phyloP scores from a whole-genome alignment of 2,888 invertebrate genomes.

The Erebia ligea region DNA sequence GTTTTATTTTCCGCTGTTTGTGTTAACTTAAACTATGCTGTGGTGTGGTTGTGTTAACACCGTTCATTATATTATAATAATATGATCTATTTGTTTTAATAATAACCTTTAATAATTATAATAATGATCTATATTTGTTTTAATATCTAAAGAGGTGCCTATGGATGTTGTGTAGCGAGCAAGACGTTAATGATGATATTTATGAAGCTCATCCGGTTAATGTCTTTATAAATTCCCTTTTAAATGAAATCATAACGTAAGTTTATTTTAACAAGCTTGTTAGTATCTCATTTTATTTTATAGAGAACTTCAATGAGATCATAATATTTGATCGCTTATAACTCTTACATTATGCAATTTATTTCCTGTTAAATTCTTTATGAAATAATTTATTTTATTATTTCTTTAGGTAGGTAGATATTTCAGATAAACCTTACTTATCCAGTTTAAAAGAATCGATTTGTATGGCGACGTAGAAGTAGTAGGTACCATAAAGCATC shows the following conservation, averaged over 20 bases:
- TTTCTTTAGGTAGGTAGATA: too few relatives aligned
- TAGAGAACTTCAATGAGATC: background rate
- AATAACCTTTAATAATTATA: too few relatives aligned
- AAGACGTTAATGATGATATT: slow-evolving; percentile 43
- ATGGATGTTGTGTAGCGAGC: slow-evolving; percentile 34
- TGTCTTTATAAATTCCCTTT: slow-evolving; percentile 38
- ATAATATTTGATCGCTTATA: background rate
- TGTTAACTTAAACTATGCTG: too few relatives aligned
- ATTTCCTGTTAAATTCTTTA: background rate
- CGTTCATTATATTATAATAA: slow-evolving; percentile 12
- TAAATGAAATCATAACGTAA: slow-evolving; percentile 26
- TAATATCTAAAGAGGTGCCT: slow-evolving; percentile 31
- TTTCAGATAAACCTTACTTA: too few relatives aligned
- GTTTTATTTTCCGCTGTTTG: too few relatives aligned
- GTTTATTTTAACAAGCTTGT: slow-evolving; percentile 29
- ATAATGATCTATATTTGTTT: background rate
- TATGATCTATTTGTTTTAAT: too few relatives aligned
- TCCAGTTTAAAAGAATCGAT: too few relatives aligned
- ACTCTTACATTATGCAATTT: background rate
- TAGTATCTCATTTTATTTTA: slow-evolving; percentile 20
- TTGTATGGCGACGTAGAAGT: too few relatives aligned
- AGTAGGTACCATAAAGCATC: too few relatives aligned
- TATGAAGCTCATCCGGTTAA: slow-evolving; percentile 38
- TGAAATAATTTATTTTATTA: too few relatives aligned
- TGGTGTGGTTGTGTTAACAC: slow-evolving; percentile 6